Percentiles rank a stretch among this genome's conserved stretches.
phyloP scores from a whole-genome alignment of 2,888 invertebrate species.

The Allygus modestus region DNA sequence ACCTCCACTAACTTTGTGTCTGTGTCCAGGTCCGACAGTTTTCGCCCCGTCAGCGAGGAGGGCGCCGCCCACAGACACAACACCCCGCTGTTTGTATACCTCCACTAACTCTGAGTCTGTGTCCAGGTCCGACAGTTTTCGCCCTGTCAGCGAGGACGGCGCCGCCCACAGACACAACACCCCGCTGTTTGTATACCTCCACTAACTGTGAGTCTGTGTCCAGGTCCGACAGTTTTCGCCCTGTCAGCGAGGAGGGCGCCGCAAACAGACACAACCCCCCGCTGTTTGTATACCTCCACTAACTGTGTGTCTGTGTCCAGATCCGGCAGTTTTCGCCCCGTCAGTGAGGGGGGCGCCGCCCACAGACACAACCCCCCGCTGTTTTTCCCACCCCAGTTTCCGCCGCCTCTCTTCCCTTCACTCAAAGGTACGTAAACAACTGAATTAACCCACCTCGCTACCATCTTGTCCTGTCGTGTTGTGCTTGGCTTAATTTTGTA shows the following conservation, averaged over 20 bases:
- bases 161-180: too few relatives aligned
- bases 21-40: too few relatives aligned
- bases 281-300: constrained; percentile 80
- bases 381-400: constrained; percentile 87
- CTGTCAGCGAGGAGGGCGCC: constrained; percentile 78
- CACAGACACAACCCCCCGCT: constrained; percentile 81
- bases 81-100: too few relatives aligned
- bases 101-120: too few relatives aligned
- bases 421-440: constrained; percentile 82
- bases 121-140: too few relatives aligned
- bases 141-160: too few relatives aligned
- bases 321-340: constrained; percentile 78
- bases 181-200: too few relatives aligned
- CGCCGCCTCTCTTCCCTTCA: constrained; percentile 88
- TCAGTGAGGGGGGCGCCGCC: constrained; percentile 77
- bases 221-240: constrained; percentile 79
- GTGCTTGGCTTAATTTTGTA: constrained; percentile 17
- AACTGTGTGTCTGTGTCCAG: constrained; percentile 73
- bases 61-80: too few relatives aligned
- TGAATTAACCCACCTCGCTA: background rate
- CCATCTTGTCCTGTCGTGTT: too few relatives aligned
- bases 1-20: background rate
- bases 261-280: constrained; percentile 79
- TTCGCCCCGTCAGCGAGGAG: too few relatives aligned
- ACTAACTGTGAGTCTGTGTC: background rate